Evolutionary conservation across 2,797 vertebrate species (phyloP).

Genomic region (Amniataba percoides): DNA sequence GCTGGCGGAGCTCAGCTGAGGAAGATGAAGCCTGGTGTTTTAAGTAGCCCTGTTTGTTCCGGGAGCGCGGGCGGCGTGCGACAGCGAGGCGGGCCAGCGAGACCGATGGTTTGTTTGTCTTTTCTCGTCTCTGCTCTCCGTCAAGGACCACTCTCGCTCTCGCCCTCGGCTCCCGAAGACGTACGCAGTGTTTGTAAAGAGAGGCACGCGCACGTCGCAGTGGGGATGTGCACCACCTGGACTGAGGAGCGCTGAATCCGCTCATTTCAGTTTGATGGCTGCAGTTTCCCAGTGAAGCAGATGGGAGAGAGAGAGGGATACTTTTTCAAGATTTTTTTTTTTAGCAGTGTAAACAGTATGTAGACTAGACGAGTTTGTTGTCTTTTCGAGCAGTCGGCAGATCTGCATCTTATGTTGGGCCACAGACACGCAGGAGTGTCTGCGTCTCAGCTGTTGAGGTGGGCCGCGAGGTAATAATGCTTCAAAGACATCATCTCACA

Average conservation of each 20-base stretch:
- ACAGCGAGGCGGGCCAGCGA: constrained; percentile 44
- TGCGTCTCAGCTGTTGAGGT: constrained; percentile 3
- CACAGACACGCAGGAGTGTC: not conserved
- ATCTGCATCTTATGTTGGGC: constrained; percentile 3
- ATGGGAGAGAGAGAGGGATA: constrained; percentile 1
- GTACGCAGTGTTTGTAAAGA: constrained; percentile 29
- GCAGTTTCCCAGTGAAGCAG: constrained; percentile 35
- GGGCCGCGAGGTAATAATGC: not conserved
- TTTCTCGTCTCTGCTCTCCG: constrained; percentile 55
- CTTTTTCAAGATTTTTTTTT: constrained; percentile 24
- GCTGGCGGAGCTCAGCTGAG: constrained; percentile 35
- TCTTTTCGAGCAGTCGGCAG: not conserved
- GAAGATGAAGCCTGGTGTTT: constrained; percentile 53
- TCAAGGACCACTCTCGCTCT: constrained; percentile 46
- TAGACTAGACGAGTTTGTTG: not conserved
- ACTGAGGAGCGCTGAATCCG: constrained; percentile 13
- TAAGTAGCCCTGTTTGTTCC: constrained; percentile 53
- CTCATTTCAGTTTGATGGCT: constrained; percentile 34
- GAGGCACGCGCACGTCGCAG: not conserved
- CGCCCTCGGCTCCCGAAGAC: constrained; percentile 22
- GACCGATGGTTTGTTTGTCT: constrained; percentile 68
- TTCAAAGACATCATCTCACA: constrained; percentile 25
- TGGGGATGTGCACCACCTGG: constrained; percentile 60
- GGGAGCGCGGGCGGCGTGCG: constrained; percentile 54
- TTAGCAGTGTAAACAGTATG: constrained; percentile 13